phyloP scores from a whole-genome alignment of 2,797 vertebrate species.

The Mastacembelus armatus region DNA sequence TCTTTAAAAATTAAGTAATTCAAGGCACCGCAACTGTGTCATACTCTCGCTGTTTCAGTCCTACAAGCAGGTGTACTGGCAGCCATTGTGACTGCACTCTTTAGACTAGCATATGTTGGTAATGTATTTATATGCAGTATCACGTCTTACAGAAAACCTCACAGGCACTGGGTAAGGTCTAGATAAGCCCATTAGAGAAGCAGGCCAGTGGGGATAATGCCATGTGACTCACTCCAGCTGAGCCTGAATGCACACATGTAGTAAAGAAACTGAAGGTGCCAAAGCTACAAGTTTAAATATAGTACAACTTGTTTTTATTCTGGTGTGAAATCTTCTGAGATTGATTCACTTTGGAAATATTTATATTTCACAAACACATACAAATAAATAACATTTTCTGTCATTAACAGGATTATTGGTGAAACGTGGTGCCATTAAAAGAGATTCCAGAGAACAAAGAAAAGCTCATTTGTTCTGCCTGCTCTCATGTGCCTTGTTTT shows the following conservation, averaged over 20 bases:
- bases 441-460: not conserved
- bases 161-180: conserved; percentile 45
- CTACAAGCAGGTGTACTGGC: conserved; percentile 2
- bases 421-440: no score
- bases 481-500: not conserved
- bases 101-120: conserved; percentile 10
- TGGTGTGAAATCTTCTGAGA: not conserved
- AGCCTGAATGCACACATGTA: conserved; percentile 32
- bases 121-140: conserved; percentile 40
- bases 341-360: not conserved
- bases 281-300: conserved; percentile 4
- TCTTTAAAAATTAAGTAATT: not conserved
- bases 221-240: conserved; percentile 46
- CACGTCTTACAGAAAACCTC: conserved; percentile 36
- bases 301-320: not conserved
- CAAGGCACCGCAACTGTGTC: not conserved
- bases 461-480: not conserved
- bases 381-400: not conserved
- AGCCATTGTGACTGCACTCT: conserved; percentile 1
- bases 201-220: conserved; percentile 80
- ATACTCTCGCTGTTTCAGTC: not conserved
- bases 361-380: not conserved
- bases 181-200: conserved; percentile 83
- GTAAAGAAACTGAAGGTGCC: conserved; percentile 3
- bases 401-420: not conserved